These are phyloP conservation scores for Sander vitreus DNA, from an alignment of 2,113 vertebrate genomes.

Conservation along the genomic window DNA sequence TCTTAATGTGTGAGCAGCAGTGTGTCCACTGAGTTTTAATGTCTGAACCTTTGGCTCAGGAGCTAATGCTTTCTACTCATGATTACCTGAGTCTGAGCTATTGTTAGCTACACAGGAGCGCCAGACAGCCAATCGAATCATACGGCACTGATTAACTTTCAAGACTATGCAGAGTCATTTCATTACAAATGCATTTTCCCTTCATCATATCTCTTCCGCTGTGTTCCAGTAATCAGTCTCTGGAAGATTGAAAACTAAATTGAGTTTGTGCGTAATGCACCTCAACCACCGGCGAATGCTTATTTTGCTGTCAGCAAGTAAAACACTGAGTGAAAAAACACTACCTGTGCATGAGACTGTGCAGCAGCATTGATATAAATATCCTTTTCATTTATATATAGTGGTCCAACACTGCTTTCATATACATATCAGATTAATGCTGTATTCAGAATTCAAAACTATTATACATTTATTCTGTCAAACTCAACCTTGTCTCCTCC, in stretches of 20 bases:
- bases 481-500: neutral
- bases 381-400: constrained; percentile 15
- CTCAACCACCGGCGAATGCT: constrained; percentile 21
- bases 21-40: constrained; percentile 45
- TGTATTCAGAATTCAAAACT: neutral
- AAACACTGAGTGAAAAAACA: constrained; percentile 10
- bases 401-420: neutral
- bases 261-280: constrained; percentile 54
- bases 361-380: constrained; percentile 26
- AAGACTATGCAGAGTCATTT: constrained; percentile 49
- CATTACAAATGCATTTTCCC: constrained; percentile 48
- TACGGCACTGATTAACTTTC: constrained; percentile 54
- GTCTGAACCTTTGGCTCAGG: constrained; percentile 33
- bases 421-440: neutral
- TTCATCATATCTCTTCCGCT: constrained; percentile 47
- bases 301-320: constrained; percentile 33
- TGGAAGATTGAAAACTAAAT: constrained; percentile 64
- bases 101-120: neutral
- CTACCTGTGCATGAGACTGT: neutral
- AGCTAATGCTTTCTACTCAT: constrained; percentile 6
- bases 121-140: constrained; percentile 40
- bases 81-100: constrained; percentile 12
- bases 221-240: constrained; percentile 51
- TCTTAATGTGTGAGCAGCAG: constrained; percentile 39
- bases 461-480: neutral